Percentiles rank a stretch among this genome's conserved stretches.
These are phyloP conservation scores for Hedya salicella DNA, from an alignment of 2,888 invertebrate species.

Conservation along the genomic window DNA sequence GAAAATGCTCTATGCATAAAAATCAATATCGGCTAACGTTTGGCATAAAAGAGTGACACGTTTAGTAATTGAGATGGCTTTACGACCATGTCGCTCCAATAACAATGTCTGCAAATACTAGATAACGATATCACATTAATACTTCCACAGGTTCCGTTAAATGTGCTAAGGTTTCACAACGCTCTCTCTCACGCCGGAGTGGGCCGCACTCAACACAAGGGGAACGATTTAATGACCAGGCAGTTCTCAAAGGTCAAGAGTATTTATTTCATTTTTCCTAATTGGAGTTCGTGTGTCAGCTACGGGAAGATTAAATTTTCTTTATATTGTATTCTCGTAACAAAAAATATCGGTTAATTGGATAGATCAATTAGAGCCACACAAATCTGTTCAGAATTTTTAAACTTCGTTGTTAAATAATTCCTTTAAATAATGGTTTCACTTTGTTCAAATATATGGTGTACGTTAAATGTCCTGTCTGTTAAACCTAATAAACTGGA, in stretches of 20 bases:
- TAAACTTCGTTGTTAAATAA: too few species aligned
- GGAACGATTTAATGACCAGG: slow-evolving; percentile 27
- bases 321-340: too few species aligned
- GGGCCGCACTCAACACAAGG: slow-evolving; percentile 15
- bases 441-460: too few species aligned
- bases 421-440: too few species aligned
- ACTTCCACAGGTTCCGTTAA: neutral
- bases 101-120: neutral
- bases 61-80: neutral
- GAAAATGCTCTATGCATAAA: too few species aligned
- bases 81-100: neutral
- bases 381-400: too few species aligned
- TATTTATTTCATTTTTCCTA: slow-evolving; percentile 27
- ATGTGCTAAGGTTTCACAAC: slow-evolving; percentile 14
- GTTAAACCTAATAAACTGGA: too few species aligned
- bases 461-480: too few species aligned
- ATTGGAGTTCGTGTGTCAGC: slow-evolving; percentile 10
- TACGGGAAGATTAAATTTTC: too few species aligned
- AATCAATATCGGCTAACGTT: too few species aligned
- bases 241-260: slow-evolving; percentile 24
- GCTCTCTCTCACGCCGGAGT: slow-evolving; percentile 6
- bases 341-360: too few species aligned
- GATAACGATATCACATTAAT: neutral
- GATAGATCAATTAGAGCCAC: too few species aligned
- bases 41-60: neutral